Evolutionary conservation across 2,797 vertebrate genomes (phyloP).

Genomic region (Cuniculus paca): DNA sequence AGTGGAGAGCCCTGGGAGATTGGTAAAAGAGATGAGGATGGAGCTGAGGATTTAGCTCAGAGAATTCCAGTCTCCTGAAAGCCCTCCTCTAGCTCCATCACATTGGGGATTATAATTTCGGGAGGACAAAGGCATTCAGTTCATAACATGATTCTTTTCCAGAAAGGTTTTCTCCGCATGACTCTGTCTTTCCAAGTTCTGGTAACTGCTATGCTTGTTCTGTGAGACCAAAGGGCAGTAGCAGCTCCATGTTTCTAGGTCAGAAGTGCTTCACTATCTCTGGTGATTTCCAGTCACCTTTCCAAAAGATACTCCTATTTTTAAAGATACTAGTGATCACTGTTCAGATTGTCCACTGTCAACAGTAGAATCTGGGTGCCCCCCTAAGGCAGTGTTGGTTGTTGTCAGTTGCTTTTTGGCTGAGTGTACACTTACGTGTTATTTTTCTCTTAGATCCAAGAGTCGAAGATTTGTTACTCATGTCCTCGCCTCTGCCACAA

Average conservation of each 20-base stretch:
- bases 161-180: background rate
- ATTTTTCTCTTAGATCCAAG: conserved; percentile 91
- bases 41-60: background rate
- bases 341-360: background rate
- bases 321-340: background rate
- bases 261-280: background rate
- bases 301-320: background rate
- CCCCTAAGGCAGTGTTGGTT: conserved; percentile 18
- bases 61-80: background rate
- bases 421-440: conserved; percentile 6
- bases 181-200: background rate
- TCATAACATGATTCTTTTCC: background rate
- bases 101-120: background rate
- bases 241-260: background rate
- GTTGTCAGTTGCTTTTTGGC: background rate
- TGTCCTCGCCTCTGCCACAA: conserved; percentile 96
- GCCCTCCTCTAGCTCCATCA: background rate
- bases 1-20: background rate
- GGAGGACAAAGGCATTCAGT: background rate
- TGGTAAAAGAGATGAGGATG: background rate
- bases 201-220: background rate
- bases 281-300: background rate
- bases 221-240: background rate
- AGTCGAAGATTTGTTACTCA: conserved; percentile 93
- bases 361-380: background rate